Conservation (phyloP, 2,797 vertebrate genomes). For the Antrozous pallidus region DNA sequence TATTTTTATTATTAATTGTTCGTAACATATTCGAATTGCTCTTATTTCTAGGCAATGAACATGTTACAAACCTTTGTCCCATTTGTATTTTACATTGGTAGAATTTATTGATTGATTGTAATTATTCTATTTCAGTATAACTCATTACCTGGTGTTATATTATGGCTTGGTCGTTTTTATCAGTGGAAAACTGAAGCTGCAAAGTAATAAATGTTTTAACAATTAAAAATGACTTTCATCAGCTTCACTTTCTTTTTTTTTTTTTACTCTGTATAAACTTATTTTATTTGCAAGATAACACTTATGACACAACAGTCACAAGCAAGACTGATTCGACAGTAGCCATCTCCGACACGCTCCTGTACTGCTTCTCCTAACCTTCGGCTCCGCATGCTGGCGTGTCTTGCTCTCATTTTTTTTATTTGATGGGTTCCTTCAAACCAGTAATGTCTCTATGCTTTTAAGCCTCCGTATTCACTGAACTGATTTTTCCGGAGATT, state of each 20-base stretch:
- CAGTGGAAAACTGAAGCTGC: neutral
- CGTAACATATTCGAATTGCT: neutral
- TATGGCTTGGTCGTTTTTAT: neutral
- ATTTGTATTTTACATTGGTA: neutral
- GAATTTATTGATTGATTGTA: neutral
- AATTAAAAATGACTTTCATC: neutral
- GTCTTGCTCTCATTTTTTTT: neutral
- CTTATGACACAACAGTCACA: neutral
- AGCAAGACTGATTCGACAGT: too few relatives aligned
- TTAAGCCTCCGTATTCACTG: neutral
- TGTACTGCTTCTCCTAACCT: neutral
- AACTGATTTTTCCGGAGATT: neutral
- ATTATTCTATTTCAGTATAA: neutral
- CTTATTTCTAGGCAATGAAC: neutral
- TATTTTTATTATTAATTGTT: neutral
- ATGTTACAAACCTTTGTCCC: neutral
- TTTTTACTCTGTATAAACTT: neutral
- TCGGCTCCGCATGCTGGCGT: neutral
- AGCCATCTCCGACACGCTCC: rapidly evolving
- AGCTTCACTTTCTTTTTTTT: too few relatives aligned
- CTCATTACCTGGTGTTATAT: neutral
- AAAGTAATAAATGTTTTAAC: neutral
- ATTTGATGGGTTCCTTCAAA: neutral
- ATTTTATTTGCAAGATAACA: neutral
- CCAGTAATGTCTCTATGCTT: neutral